phyloP scores from a whole-genome alignment of 2,113 vertebrate genomes.

The Pristiophorus japonicus region DNA sequence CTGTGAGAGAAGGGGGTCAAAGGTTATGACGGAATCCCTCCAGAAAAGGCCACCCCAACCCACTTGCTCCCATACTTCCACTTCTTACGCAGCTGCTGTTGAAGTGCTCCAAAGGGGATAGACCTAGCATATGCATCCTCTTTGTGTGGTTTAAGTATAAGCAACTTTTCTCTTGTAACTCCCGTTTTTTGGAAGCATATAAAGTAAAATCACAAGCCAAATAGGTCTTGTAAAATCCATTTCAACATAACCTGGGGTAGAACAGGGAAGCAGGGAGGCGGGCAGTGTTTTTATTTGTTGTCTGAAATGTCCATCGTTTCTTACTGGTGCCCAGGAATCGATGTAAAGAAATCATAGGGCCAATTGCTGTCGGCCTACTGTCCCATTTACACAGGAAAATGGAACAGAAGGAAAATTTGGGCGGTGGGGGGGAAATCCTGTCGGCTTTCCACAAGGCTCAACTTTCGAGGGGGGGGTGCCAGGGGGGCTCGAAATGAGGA shows the following conservation, averaged over 20 bases:
- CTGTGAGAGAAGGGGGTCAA: neutral
- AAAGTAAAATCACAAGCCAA: neutral
- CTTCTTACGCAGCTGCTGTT: neutral
- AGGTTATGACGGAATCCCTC: neutral
- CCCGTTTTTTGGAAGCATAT: neutral
- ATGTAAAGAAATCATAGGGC: neutral
- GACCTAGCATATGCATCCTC: neutral
- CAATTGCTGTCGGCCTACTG: neutral
- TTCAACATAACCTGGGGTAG: neutral
- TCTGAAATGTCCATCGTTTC: neutral
- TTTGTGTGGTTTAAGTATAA: neutral
- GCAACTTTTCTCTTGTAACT: neutral
- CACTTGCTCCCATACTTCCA: neutral
- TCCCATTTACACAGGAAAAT: neutral
- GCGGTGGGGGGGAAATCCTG: neutral
- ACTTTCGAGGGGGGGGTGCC: too few species aligned
- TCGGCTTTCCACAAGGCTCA: neutral
- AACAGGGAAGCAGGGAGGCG: neutral
- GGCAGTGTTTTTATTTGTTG: neutral
- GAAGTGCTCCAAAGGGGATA: neutral
- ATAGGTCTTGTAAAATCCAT: neutral
- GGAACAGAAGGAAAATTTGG: neutral
- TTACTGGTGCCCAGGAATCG: neutral
- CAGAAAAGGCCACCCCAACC: neutral
- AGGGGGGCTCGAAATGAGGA: neutral